phyloP scores from a whole-genome alignment of 2,888 invertebrate genomes.

The Chloroclystis v-ata region DNA sequence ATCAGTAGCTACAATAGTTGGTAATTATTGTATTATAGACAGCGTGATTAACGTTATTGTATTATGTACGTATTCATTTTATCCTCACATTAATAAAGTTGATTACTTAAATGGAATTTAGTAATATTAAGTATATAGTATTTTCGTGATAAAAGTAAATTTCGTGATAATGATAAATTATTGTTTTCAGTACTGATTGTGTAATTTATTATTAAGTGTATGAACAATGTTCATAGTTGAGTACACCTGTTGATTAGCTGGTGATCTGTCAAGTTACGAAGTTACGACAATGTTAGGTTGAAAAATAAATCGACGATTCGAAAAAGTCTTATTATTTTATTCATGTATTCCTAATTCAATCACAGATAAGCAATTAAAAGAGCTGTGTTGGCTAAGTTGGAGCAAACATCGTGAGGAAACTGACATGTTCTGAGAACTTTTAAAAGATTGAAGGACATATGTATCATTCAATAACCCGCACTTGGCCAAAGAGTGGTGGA shows the following conservation, averaged over 20 bases:
- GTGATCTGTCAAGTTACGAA: constrained; percentile 72
- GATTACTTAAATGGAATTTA: constrained; percentile 69
- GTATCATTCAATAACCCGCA: too few relatives aligned
- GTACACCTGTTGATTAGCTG: constrained; percentile 75
- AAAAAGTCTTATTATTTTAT: constrained; percentile 52
- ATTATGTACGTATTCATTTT: constrained; percentile 31
- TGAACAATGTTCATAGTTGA: constrained; percentile 76
- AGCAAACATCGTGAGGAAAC: too few relatives aligned
- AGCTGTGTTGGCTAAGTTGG: too few relatives aligned
- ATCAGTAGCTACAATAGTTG: constrained; percentile 40
- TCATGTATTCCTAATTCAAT: background rate
- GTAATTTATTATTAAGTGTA: constrained; percentile 68
- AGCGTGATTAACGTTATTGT: constrained; percentile 35
- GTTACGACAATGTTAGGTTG: constrained; percentile 76
- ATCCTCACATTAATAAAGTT: constrained; percentile 49
- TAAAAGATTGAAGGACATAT: too few relatives aligned
- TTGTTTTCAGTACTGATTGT: constrained; percentile 75
- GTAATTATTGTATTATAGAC: constrained; percentile 33
- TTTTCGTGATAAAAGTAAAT: constrained; percentile 75
- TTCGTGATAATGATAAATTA: constrained; percentile 73
- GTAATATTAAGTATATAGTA: constrained; percentile 68
- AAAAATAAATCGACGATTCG: constrained; percentile 69
- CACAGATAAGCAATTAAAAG: too few relatives aligned
- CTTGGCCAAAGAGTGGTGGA: too few relatives aligned
- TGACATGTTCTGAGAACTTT: too few relatives aligned